Evolutionary conservation across 2,113 vertebrate genomes (phyloP), one percentile per base, ranked within the genome.

Genomic region (Progne subis): DNA sequence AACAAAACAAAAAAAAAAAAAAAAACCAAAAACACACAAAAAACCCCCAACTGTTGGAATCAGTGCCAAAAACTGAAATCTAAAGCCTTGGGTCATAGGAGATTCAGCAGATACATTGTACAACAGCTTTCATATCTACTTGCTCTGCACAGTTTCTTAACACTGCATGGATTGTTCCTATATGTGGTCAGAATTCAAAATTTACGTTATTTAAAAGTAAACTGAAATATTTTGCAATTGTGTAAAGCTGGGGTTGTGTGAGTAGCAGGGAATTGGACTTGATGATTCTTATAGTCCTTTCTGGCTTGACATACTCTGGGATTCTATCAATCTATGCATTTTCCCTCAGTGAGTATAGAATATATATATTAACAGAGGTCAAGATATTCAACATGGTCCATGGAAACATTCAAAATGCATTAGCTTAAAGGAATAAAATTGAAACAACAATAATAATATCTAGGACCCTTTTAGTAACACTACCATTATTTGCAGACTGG

Each of bases 191-290:
- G 47, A 76, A 90, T 43, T 49, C 5, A 63, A 43, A 69, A 83
- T 49, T 11, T 55, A 31, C 2, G 8, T 43, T 63, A 55, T 49
- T 43, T 55, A 18, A 76, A 49, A 43, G 3, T 4, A 55, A 76
- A 61, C 4, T 3, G 11, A 68, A 61, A 63, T 90, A 9, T 32
- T 76, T 49, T 43, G 14, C 8, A 29, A 5, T 61, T 18, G 8
- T 11, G 4, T 7, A 32, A 34, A 34, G 4, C 0, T 63, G 15
- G 3, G 20, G 4, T 69, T 61, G 6, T 69, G 14, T 0, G 0
- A 69, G 29, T 34, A 63, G 14, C 29, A 61, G 6, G 9, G 25
- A 82, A 5, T 24, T 34, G 14, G 47, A 43, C 8, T 21, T 56
- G 14, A 52, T 46, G 18, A 49, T 34, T 61, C 5, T 28, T 32